Conservation (phyloP, 2,888 invertebrate species). For the Hermaeophaga mercurialis region DNA sequence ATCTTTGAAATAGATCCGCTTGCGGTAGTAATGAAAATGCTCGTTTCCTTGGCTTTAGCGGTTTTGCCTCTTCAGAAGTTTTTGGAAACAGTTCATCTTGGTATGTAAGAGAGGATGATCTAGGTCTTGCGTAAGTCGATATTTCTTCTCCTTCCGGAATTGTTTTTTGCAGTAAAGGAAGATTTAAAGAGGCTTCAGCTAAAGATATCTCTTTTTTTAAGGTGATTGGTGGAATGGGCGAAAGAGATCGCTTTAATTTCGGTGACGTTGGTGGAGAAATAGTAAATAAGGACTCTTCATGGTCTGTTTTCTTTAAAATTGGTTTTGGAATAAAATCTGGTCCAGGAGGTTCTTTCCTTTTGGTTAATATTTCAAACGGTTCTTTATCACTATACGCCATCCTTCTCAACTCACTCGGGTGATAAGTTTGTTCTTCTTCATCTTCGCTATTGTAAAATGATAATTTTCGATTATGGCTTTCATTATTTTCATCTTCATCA, state of each 20-base stretch:
- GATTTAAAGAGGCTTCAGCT: constrained; percentile 27
- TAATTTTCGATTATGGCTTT: constrained; percentile 17
- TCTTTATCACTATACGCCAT: constrained; percentile 50
- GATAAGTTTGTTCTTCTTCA: constrained; percentile 69
- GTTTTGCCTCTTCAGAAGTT: constrained; percentile 9
- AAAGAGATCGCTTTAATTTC: constrained; percentile 32
- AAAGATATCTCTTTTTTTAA: constrained; percentile 23
- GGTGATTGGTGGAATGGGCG: constrained; percentile 37
- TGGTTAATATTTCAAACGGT: constrained; percentile 65
- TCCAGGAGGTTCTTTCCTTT: constrained; percentile 68
- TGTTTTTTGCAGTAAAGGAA: constrained; percentile 11
- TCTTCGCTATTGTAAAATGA: constrained; percentile 34
- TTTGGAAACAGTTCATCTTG: background rate
- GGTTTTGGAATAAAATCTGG: constrained; percentile 79
- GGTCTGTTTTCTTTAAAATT: constrained; percentile 66
- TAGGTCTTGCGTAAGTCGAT: constrained; percentile 30
- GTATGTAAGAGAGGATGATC: constrained; percentile 15
- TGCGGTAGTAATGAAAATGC: constrained; percentile 43
- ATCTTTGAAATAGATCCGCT: constrained; percentile 25
- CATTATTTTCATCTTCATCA: constrained; percentile 46
- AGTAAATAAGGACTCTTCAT: constrained; percentile 37
- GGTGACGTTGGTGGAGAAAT: constrained; percentile 30
- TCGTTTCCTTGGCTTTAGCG: constrained; percentile 34
- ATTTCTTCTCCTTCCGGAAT: constrained; percentile 23
- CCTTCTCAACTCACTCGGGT: constrained; percentile 66